phyloP scores from a whole-genome alignment of 1,140 invertebrate species.

The Bombus affinis region DNA sequence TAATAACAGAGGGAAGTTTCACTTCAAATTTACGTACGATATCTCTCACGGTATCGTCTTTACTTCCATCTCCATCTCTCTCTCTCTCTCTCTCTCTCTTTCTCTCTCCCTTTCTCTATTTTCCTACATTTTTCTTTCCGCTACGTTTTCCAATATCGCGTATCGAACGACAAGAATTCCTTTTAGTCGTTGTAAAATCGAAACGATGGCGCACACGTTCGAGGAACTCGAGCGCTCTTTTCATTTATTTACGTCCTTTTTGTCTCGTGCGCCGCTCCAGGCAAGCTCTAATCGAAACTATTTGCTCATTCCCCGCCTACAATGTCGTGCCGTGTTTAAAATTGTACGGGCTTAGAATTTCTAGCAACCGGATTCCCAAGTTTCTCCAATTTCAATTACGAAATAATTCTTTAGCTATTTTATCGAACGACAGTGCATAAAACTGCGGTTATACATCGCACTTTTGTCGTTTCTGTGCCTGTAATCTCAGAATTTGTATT shows the following conservation, averaged over 20 bases:
- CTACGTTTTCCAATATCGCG: constrained; percentile 55
- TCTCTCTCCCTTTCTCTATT: neutral
- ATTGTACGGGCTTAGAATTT: neutral
- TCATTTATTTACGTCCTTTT: constrained; percentile 28
- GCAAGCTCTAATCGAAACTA: constrained; percentile 36
- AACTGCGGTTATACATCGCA: neutral
- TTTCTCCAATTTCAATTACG: neutral
- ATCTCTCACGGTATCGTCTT: constrained; percentile 8
- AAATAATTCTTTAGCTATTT: neutral
- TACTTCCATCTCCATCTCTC: neutral
- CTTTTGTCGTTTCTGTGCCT: too few species aligned
- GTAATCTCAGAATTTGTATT: neutral
- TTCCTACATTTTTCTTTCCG: constrained; percentile 29
- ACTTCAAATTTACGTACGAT: neutral
- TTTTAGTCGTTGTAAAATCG: constrained; percentile 49
- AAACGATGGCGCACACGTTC: constrained; percentile 31
- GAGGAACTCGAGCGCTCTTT: constrained; percentile 19
- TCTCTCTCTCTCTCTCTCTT: neutral
- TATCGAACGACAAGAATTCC: constrained; percentile 37
- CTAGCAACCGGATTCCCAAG: too few species aligned
- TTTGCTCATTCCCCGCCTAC: constrained; percentile 22
- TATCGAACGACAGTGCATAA: neutral
- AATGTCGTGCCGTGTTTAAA: neutral
- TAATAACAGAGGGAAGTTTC: neutral
- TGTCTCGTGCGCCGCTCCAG: constrained; percentile 14